Evolutionary conservation across 2,113 vertebrate species (phyloP).

Genomic region (Trogon surrucura): DNA sequence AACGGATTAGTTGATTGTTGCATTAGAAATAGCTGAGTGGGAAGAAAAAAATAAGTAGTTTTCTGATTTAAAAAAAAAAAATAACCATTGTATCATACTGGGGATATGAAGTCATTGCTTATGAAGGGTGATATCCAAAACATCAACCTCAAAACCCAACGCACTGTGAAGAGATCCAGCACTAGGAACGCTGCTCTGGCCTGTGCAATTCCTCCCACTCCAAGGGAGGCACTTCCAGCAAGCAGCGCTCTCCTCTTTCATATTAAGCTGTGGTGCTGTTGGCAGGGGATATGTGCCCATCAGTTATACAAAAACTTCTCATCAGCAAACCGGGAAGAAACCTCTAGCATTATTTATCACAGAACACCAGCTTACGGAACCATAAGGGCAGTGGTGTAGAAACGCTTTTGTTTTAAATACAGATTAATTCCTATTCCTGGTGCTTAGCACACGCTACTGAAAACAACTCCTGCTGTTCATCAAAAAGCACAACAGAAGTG

Average conservation of each 20-base stretch:
- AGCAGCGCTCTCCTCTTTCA: background rate
- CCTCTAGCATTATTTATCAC: background rate
- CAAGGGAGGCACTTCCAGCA: background rate
- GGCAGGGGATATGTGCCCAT: background rate
- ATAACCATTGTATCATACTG: background rate
- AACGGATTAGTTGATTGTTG: background rate
- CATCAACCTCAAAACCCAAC: background rate
- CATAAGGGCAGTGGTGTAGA: background rate
- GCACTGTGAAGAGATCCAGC: background rate
- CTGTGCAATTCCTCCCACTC: background rate
- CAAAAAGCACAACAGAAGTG: background rate
- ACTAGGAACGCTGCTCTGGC: background rate
- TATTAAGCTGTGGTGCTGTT: fast-evolving
- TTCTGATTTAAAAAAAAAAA: background rate
- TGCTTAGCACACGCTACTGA: background rate
- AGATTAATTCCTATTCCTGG: background rate
- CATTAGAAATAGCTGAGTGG: background rate
- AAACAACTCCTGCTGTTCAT: background rate
- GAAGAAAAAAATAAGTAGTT: no score
- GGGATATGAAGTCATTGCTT: background rate
- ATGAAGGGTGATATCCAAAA: background rate
- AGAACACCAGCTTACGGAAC: background rate
- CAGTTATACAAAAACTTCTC: background rate
- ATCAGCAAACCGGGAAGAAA: background rate
- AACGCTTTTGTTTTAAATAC: background rate